A percentile compares a stretch with the other conserved stretches of the same genome.
Conservation (phyloP, 2,113 vertebrate species). For the Semnopithecus entellus region DNA sequence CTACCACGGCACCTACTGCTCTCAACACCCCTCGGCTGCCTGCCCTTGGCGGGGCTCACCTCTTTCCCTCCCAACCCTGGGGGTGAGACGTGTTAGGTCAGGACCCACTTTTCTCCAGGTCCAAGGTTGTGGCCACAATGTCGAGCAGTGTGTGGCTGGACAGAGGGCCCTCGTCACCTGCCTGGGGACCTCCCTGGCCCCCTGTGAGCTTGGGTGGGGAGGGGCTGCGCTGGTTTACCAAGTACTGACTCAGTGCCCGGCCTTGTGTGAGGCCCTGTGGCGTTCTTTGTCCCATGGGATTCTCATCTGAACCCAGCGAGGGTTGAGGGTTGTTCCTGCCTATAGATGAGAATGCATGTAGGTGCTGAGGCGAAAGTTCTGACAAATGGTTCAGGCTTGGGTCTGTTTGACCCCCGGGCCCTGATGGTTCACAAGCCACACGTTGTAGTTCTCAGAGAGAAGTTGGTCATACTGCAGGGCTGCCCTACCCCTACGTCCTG, state of each 20-base stretch:
- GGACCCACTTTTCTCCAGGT: rapidly evolving
- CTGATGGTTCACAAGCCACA: not conserved
- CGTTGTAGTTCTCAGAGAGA: not conserved
- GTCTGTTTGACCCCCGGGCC: not conserved
- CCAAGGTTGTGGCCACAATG: rapidly evolving
- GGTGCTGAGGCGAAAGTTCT: not conserved
- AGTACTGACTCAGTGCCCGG: not conserved
- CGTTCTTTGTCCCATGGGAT: rapidly evolving
- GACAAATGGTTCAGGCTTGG: not conserved
- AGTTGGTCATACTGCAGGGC: rapidly evolving
- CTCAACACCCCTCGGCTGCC: rapidly evolving
- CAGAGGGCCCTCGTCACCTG: rapidly evolving
- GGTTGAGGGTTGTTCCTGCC: not conserved
- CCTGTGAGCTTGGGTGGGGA: not conserved
- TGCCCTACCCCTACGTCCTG: too few relatives aligned
- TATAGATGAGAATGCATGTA: rapidly evolving
- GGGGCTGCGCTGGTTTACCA: not conserved
- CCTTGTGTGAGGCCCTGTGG: rapidly evolving
- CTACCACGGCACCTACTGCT: rapidly evolving
- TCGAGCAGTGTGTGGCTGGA: not conserved
- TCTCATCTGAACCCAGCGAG: rapidly evolving
- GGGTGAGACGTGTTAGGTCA: not conserved
- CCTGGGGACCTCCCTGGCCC: rapidly evolving
- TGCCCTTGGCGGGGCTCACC: rapidly evolving
- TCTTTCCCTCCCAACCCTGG: rapidly evolving